Evolutionary conservation across 2,797 vertebrate species (phyloP).

Genomic region (Malurus leucopterus): DNA sequence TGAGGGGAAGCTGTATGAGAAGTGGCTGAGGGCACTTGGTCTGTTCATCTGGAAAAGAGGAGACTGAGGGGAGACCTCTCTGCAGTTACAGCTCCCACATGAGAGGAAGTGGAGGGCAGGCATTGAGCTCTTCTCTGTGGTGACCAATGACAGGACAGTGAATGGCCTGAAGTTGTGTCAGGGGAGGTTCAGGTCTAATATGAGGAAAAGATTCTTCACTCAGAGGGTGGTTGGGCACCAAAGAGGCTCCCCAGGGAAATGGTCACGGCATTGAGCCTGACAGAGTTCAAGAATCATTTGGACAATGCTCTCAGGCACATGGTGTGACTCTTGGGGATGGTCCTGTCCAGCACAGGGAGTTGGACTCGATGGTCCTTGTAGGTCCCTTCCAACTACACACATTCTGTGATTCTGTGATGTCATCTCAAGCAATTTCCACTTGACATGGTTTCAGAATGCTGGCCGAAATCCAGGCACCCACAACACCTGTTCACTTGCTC

Average conservation of each 20-base stretch:
- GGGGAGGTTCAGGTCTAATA: background rate
- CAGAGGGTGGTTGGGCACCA: accelerated
- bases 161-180: background rate
- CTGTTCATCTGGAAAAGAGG: background rate
- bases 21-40: background rate
- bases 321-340: background rate
- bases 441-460: too few relatives aligned
- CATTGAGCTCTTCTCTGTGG: background rate
- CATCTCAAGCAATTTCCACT: background rate
- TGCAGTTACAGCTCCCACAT: accelerated
- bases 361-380: background rate
- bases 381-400: background rate
- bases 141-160: background rate
- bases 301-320: accelerated
- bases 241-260: background rate
- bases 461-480: too few relatives aligned
- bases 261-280: background rate
- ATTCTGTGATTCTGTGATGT: background rate
- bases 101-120: background rate
- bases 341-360: background rate
- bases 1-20: accelerated
- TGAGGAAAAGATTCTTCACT: background rate
- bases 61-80: background rate
- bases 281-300: background rate
- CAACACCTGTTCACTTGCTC: too few relatives aligned